phyloP scores from a whole-genome alignment of 2,888 invertebrate genomes.

The Euplagia quadripunctaria region DNA sequence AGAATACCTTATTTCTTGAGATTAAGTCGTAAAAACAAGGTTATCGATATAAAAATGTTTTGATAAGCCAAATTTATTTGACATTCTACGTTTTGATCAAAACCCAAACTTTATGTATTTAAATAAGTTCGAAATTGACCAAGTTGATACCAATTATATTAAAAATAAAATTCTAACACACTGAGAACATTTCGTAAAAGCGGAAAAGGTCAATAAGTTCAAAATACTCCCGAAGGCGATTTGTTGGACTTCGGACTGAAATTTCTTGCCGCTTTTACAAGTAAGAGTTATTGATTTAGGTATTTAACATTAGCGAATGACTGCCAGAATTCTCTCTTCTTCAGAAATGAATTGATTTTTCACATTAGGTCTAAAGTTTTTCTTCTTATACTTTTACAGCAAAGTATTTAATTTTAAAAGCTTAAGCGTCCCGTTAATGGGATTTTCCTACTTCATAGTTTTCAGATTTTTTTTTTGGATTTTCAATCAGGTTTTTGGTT shows the following conservation, averaged over 20 bases:
- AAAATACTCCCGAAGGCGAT: slow-evolving; percentile 16
- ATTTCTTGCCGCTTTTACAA: neutral
- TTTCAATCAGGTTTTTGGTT: too few relatives aligned
- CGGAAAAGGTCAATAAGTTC: neutral
- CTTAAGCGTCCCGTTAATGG: too few relatives aligned
- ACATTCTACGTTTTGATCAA: slow-evolving; percentile 34
- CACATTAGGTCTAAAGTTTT: neutral
- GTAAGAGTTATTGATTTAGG: slow-evolving; percentile 1
- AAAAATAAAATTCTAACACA: neutral
- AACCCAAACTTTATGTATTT: slow-evolving; percentile 15
- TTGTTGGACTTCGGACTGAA: slow-evolving; percentile 12
- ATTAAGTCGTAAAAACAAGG: too few relatives aligned
- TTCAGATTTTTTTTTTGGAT: too few relatives aligned
- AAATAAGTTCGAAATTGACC: neutral
- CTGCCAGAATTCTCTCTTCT: neutral
- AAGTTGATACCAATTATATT: slow-evolving; percentile 1
- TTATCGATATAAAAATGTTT: neutral
- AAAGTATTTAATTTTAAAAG: too few relatives aligned
- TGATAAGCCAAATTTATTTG: neutral
- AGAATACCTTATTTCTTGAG: too few relatives aligned
- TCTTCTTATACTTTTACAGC: neutral
- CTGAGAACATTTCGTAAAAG: neutral
- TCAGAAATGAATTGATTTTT: neutral
- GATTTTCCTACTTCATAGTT: too few relatives aligned
- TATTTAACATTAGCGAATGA: neutral